phyloP scores from a whole-genome alignment of 1,140 invertebrate genomes.

The Orius insidiosus region DNA sequence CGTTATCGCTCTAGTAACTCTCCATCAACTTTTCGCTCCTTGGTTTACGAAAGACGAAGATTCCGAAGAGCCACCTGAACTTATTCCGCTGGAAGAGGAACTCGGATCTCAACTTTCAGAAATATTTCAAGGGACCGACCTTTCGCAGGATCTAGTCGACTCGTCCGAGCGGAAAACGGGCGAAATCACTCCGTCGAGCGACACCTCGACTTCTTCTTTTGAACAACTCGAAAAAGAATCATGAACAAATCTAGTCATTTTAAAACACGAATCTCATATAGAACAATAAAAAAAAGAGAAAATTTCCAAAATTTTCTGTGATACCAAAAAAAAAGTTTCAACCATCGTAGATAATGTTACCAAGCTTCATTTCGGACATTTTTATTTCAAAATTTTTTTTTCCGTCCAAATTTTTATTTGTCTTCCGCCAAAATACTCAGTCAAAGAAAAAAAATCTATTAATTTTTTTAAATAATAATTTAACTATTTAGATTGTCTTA shows the following conservation, averaged over 20 bases:
- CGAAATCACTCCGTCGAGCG: constrained; percentile 1
- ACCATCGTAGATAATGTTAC: too few relatives aligned
- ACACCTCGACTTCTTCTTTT: constrained; percentile 9
- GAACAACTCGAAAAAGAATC: constrained; percentile 6
- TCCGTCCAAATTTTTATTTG: too few relatives aligned
- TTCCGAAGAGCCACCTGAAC: not conserved
- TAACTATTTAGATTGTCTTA: too few relatives aligned
- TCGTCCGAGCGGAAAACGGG: not conserved
- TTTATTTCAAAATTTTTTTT: too few relatives aligned
- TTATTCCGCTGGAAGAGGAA: not conserved
- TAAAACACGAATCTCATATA: not conserved
- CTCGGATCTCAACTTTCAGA: constrained; percentile 1
- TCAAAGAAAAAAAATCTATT: too few relatives aligned
- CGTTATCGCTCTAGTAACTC: constrained; percentile 16
- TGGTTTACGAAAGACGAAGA: constrained; percentile 12
- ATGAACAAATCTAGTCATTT: constrained; percentile 7
- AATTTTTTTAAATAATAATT: too few relatives aligned
- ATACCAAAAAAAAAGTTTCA: too few relatives aligned
- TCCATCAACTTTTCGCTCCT: constrained; percentile 14
- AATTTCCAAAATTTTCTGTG: too few relatives aligned
- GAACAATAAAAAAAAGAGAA: too few relatives aligned
- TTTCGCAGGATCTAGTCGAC: not conserved
- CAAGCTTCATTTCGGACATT: too few relatives aligned
- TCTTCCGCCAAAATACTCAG: too few relatives aligned
- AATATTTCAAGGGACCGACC: constrained; percentile 3